phyloP scores from a whole-genome alignment of 2,113 vertebrate genomes.

The Salminus brasiliensis region DNA sequence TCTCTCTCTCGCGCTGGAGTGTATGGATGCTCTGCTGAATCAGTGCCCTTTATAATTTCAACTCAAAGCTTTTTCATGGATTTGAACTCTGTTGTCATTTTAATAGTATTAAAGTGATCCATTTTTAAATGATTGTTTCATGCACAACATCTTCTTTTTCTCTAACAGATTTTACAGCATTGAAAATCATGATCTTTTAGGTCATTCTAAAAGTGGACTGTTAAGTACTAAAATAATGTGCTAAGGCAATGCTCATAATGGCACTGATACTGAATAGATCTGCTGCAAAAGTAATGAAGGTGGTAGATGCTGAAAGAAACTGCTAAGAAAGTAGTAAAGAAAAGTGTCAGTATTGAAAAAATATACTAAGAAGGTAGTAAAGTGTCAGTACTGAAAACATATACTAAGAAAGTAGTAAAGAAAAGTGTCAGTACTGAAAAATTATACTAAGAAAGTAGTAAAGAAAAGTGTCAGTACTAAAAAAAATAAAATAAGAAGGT shows the following conservation, averaged over 20 bases:
- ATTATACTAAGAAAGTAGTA: too few relatives aligned
- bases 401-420: too few relatives aligned
- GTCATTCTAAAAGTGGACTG: neutral
- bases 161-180: neutral
- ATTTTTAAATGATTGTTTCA: constrained; percentile 43
- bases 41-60: constrained; percentile 34
- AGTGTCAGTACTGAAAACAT: too few relatives aligned
- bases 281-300: neutral
- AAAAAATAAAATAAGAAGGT: too few relatives aligned
- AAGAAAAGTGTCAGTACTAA: too few relatives aligned
- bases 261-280: too few relatives aligned
- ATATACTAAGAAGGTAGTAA: neutral
- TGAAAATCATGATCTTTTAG: neutral
- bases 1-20: constrained; percentile 12
- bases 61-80: constrained; percentile 33
- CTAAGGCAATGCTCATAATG: too few relatives aligned
- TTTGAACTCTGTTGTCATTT: constrained; percentile 41
- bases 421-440: too few relatives aligned
- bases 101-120: constrained; percentile 47
- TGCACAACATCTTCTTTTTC: constrained; percentile 24
- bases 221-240: neutral
- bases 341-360: too few relatives aligned
- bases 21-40: constrained; percentile 23
- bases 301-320: too few relatives aligned
- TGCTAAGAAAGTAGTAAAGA: too few relatives aligned